These are phyloP conservation scores for Pogonomyrmex barbatus DNA, from an alignment of 1,140 invertebrate species.

Conservation along the genomic window DNA sequence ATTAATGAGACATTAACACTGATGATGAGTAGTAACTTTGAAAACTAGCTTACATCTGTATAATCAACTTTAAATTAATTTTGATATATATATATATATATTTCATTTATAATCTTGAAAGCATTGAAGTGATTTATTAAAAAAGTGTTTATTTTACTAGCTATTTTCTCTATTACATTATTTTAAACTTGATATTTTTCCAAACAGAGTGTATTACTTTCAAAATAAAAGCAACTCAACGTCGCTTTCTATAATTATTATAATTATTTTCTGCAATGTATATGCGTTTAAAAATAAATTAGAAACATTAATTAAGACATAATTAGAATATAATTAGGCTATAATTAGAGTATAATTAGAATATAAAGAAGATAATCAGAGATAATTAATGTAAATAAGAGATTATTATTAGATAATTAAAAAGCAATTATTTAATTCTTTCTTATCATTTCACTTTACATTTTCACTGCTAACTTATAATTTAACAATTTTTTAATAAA, in stretches of 20 bases:
- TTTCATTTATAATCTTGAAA: background rate
- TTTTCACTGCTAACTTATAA: background rate
- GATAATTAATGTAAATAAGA: too few species aligned
- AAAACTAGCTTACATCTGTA: background rate
- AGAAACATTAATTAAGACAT: background rate
- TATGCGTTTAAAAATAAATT: background rate
- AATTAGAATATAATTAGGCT: too few species aligned
- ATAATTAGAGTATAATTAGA: too few species aligned
- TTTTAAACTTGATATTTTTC: background rate
- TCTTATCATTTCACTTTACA: background rate
- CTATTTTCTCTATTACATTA: background rate
- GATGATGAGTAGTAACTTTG: background rate
- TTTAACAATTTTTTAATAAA: background rate
- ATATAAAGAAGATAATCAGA: background rate
- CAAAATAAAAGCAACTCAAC: background rate
- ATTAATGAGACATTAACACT: background rate
- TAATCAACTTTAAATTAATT: conserved; percentile 1
- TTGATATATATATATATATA: background rate
- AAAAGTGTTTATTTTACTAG: background rate
- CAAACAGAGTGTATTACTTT: background rate
- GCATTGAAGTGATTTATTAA: background rate
- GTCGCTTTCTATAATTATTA: background rate
- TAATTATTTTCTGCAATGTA: background rate
- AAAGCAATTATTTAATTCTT: background rate
- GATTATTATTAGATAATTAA: background rate